phyloP scores from a whole-genome alignment of 1,140 invertebrate species.

The Mycetomoellerius zeteki region DNA sequence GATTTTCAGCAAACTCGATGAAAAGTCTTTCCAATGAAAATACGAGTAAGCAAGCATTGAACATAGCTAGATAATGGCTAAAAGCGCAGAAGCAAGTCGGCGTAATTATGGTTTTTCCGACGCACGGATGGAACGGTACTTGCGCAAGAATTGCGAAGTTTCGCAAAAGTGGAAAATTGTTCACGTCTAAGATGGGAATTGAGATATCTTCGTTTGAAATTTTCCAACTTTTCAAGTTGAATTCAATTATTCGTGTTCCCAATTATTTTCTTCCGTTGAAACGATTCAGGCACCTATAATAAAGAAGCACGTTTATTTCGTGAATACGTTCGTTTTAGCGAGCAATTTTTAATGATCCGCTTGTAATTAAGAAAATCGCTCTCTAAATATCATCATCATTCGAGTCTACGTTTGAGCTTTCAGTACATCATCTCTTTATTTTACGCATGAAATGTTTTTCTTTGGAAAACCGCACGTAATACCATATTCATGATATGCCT shows the following conservation, averaged over 20 bases:
- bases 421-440: background rate
- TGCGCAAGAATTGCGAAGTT: background rate
- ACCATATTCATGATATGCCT: conserved; percentile 16
- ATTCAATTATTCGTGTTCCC: conserved; percentile 69
- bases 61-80: background rate
- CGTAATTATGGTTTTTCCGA: conserved; percentile 28
- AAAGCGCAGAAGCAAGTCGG: background rate
- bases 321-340: conserved; percentile 58
- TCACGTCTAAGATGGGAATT: background rate
- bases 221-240: conserved; percentile 28
- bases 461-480: background rate
- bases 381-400: background rate
- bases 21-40: conserved; percentile 43
- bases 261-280: conserved; percentile 75
- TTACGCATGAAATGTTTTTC: background rate
- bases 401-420: background rate
- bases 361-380: conserved; percentile 57
- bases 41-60: conserved; percentile 9
- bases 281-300: conserved; percentile 21
- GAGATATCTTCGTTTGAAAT: conserved; percentile 28
- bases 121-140: background rate
- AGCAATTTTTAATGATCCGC: conserved; percentile 68
- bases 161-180: conserved; percentile 23
- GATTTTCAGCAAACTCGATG: conserved; percentile 43
- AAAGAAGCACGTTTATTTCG: conserved; percentile 13